A percentile compares a stretch with the other conserved stretches of the same genome.
phyloP scores from a whole-genome alignment of 1,140 invertebrate genomes.

The Sarcophaga bullata region DNA sequence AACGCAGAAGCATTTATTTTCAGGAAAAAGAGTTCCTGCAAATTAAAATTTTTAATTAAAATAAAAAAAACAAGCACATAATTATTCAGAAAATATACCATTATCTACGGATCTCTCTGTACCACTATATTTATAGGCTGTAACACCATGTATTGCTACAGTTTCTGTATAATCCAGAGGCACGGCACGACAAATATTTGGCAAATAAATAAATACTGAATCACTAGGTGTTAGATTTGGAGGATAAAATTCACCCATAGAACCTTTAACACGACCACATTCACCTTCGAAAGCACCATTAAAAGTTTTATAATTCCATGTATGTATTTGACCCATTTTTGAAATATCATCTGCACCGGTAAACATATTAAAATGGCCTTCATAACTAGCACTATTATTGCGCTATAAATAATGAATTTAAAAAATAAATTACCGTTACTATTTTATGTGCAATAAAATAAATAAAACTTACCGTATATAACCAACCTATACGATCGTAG shows the following conservation, averaged over 20 bases:
- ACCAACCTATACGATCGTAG: constrained; percentile 79
- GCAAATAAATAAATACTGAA: constrained; percentile 73
- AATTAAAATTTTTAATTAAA: neutral
- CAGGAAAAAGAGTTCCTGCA: constrained; percentile 67
- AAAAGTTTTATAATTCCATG: constrained; percentile 75
- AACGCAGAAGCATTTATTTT: constrained; percentile 77
- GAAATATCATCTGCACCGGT: constrained; percentile 72
- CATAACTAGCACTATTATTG: constrained; percentile 76
- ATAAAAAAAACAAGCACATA: neutral
- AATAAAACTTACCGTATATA: constrained; percentile 74
- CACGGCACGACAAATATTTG: constrained; percentile 76
- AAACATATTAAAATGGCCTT: constrained; percentile 79
- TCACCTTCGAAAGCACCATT: constrained; percentile 71
- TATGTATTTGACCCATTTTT: constrained; percentile 73
- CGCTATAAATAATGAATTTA: constrained; percentile 66
- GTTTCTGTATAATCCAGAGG: constrained; percentile 70
- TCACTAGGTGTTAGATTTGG: constrained; percentile 71
- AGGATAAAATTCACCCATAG: constrained; percentile 81
- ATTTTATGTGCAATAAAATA: neutral
- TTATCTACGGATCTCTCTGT: constrained; percentile 71
- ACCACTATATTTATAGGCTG: constrained; percentile 70
- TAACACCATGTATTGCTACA: constrained; percentile 68
- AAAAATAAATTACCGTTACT: neutral
- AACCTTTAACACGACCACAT: constrained; percentile 72
- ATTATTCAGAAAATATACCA: constrained; percentile 66